Conservation (phyloP, 2,888 invertebrate genomes). For the Gymnosoma rotundatum region DNA sequence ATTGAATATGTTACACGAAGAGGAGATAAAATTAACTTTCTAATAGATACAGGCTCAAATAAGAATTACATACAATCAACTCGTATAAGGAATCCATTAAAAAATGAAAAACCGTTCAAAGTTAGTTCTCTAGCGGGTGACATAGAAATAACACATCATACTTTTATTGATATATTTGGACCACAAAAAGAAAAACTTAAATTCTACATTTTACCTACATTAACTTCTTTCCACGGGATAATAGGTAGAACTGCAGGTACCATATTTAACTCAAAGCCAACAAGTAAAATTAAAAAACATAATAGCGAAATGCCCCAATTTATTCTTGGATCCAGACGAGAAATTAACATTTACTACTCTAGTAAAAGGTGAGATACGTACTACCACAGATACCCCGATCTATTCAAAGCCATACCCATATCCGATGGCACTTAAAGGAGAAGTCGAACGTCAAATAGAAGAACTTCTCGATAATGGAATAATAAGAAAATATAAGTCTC, state of each 20-base stretch:
- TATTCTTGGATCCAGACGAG: too few relatives aligned
- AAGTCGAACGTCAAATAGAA: too few relatives aligned
- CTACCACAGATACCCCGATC: too few relatives aligned
- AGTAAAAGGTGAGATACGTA: too few relatives aligned
- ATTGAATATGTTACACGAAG: constrained; percentile 22
- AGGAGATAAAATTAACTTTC: constrained; percentile 32
- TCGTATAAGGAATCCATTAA: not conserved
- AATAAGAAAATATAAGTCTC: too few relatives aligned
- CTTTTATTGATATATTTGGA: constrained; percentile 27
- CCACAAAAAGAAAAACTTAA: constrained; percentile 11
- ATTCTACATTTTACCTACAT: constrained; percentile 46
- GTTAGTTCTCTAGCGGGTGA: constrained; percentile 21
- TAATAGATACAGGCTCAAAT: constrained; percentile 39
- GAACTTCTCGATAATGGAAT: too few relatives aligned
- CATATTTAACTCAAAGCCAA: constrained; percentile 6
- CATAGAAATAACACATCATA: constrained; percentile 30
- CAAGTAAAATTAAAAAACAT: too few relatives aligned
- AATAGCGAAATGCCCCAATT: too few relatives aligned
- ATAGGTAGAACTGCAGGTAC: constrained; percentile 34
- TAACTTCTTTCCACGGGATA: constrained; percentile 44
- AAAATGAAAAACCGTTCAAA: constrained; percentile 38
- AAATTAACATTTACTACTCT: too few relatives aligned
- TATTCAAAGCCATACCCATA: too few relatives aligned
- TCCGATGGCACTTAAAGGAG: too few relatives aligned
- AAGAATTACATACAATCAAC: constrained; percentile 17